A percentile compares a stretch with the other conserved stretches of the same genome.
Evolutionary conservation across 2,888 invertebrate genomes (phyloP).

Genomic region (Pimpla rufipes): DNA sequence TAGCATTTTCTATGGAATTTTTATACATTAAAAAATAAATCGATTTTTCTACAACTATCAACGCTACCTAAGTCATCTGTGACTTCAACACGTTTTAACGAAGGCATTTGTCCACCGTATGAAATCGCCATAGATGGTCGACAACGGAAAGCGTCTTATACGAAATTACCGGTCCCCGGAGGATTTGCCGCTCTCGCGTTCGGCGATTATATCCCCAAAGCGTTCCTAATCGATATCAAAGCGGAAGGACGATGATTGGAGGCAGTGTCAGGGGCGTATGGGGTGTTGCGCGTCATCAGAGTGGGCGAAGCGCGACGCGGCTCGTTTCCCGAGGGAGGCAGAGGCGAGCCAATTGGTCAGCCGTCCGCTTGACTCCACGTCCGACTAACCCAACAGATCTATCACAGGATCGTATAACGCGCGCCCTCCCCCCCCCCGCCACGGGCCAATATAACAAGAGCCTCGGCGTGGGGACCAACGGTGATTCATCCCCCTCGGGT

Average conservation of each 20-base stretch:
- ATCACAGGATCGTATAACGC: constrained; percentile 37
- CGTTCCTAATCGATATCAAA: constrained; percentile 50
- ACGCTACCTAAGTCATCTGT: too few species aligned
- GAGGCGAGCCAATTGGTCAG: constrained; percentile 50
- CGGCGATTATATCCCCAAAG: constrained; percentile 9
- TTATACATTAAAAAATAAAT: too few species aligned
- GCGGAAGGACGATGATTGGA: constrained; percentile 31
- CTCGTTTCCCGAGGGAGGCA: constrained; percentile 16
- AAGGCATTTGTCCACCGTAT: background rate
- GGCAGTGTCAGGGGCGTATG: background rate
- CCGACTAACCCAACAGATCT: constrained; percentile 43
- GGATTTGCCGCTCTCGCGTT: background rate
- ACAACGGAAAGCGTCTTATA: background rate
- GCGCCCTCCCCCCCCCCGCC: background rate
- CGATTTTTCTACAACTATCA: too few species aligned
- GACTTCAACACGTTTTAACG: too few species aligned
- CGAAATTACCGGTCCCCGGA: background rate
- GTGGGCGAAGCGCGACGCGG: constrained; percentile 11
- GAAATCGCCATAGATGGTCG: constrained; percentile 2
- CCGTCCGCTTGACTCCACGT: constrained; percentile 56
- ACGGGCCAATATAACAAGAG: constrained; percentile 27
- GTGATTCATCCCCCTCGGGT: constrained; percentile 16
- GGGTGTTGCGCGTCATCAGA: constrained; percentile 25
- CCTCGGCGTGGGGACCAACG: constrained; percentile 2
- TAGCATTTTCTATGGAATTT: too few species aligned